phyloP scores from a whole-genome alignment of 2,797 vertebrate species.

The Dipus sagitta region DNA sequence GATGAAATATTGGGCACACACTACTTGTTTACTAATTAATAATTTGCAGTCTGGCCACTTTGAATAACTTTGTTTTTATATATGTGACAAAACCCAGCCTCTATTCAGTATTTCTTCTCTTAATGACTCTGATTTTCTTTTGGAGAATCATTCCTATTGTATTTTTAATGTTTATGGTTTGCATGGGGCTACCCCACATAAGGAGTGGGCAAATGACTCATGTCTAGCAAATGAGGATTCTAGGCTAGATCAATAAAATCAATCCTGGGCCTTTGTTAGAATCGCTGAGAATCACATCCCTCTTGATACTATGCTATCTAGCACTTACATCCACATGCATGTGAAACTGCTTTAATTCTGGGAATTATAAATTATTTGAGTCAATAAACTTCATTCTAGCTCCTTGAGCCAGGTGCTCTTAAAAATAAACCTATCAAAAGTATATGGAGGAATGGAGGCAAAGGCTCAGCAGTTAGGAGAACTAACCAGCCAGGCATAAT shows the following conservation, averaged over 20 bases:
- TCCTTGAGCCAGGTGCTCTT: background rate
- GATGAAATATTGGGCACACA: background rate
- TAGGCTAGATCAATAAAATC: conserved; percentile 18
- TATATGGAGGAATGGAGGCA: too few relatives aligned
- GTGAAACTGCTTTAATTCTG: conserved; percentile 31
- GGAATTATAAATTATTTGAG: conserved; percentile 12
- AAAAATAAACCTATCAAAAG: background rate
- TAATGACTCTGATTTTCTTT: conserved; percentile 5
- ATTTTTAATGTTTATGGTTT: background rate
- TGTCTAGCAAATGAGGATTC: background rate
- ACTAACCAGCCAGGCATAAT: too few relatives aligned
- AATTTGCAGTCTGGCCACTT: background rate
- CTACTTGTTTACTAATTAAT: background rate
- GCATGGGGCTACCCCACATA: background rate
- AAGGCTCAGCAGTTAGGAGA: too few relatives aligned
- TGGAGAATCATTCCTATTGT: background rate
- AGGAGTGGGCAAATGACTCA: background rate
- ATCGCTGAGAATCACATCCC: conserved; percentile 22
- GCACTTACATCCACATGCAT: background rate
- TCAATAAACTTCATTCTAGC: conserved; percentile 9
- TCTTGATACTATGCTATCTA: background rate
- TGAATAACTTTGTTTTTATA: background rate
- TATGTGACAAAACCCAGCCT: background rate
- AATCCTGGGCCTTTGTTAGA: conserved; percentile 28
- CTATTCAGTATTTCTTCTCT: background rate